Percentiles rank a stretch among this genome's conserved stretches.
phyloP scores from a whole-genome alignment of 1,140 invertebrate genomes.

The Drosophila prosaltans region DNA sequence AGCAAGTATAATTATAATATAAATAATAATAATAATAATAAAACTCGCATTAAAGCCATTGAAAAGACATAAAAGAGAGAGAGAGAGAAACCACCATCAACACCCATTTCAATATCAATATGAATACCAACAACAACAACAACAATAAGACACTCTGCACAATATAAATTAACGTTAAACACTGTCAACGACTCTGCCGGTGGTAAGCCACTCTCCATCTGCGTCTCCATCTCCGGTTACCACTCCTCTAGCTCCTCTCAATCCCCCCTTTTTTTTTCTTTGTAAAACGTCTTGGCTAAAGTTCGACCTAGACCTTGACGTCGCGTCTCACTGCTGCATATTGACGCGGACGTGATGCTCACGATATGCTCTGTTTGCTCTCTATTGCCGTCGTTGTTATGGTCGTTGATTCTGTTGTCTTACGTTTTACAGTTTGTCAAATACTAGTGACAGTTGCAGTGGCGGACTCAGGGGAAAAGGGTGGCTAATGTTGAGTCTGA shows the following conservation, averaged over 20 bases:
- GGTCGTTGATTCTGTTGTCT: slow-evolving; percentile 21
- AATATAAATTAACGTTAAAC: slow-evolving; percentile 45
- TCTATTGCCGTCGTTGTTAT: slow-evolving; percentile 10
- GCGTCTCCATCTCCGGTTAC: slow-evolving; percentile 17
- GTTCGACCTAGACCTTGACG: slow-evolving; percentile 73
- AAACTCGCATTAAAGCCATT: slow-evolving; percentile 41
- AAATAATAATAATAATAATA: slow-evolving; percentile 48
- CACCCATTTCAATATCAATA: neutral
- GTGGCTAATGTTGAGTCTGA: too few relatives aligned
- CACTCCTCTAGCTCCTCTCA: neutral
- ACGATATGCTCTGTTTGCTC: slow-evolving; percentile 58
- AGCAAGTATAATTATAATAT: slow-evolving; percentile 33
- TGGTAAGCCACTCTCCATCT: slow-evolving; percentile 1
- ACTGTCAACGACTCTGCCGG: slow-evolving; percentile 62
- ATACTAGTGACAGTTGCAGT: slow-evolving; percentile 15
- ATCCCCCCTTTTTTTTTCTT: neutral
- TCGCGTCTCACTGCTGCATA: slow-evolving; percentile 15
- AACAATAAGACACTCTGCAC: slow-evolving; percentile 17
- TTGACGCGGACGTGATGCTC: slow-evolving; percentile 29
- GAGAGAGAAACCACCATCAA: neutral
- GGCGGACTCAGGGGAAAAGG: neutral
- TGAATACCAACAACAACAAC: slow-evolving; percentile 16
- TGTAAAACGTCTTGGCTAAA: slow-evolving; percentile 22
- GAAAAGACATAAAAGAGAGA: neutral
- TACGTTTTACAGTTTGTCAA: slow-evolving; percentile 25